phyloP scores from a whole-genome alignment of 2,113 vertebrate genomes.

The Stomatorhinus ivindoensis region DNA sequence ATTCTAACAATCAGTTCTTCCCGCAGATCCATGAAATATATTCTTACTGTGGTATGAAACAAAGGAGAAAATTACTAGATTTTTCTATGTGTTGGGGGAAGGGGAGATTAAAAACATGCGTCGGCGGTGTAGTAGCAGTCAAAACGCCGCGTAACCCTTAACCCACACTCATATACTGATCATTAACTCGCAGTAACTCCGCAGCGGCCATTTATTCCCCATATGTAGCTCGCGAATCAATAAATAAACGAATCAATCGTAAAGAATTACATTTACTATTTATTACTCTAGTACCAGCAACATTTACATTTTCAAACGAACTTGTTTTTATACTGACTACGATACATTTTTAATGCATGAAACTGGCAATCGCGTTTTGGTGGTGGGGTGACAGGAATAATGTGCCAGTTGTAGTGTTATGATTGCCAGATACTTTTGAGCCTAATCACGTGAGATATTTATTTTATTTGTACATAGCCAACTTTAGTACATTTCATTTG shows the following conservation, averaged over 20 bases:
- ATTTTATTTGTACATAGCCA: background rate
- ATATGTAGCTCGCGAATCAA: background rate
- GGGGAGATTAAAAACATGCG: constrained; percentile 7
- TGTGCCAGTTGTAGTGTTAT: background rate
- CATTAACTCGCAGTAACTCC: background rate
- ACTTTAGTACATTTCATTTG: background rate
- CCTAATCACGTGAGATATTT: background rate
- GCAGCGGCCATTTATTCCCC: background rate
- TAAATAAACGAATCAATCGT: background rate
- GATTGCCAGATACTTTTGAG: background rate
- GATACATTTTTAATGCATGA: background rate
- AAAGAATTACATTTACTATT: background rate
- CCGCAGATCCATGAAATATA: constrained; percentile 42
- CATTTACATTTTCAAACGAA: background rate
- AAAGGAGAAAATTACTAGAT: constrained; percentile 33
- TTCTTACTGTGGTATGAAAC: constrained; percentile 39
- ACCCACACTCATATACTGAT: background rate
- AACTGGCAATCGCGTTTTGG: background rate
- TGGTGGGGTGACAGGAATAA: background rate
- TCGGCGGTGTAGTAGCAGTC: background rate
- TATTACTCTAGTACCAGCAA: background rate
- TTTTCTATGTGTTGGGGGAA: constrained; percentile 26
- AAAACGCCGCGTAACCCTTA: background rate
- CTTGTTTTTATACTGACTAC: background rate
- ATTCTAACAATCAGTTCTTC: constrained; percentile 37